Conservation (phyloP, 2,888 invertebrate genomes). For the Selenia dentaria region DNA sequence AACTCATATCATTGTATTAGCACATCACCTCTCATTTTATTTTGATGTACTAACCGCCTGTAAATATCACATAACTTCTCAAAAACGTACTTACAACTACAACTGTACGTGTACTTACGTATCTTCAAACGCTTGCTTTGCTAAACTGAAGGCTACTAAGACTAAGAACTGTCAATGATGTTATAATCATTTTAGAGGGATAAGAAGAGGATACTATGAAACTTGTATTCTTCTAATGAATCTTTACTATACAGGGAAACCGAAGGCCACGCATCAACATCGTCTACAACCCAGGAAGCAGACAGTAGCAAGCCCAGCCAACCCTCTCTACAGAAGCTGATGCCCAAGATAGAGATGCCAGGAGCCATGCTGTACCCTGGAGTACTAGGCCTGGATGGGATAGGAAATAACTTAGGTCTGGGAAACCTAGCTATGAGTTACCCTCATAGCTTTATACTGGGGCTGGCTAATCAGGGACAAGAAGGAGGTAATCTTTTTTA, state of each 20-base stretch:
- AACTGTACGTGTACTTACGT: no score
- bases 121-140: no score
- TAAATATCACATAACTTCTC: no score
- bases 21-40: no score
- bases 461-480: constrained; percentile 76
- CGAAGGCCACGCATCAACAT: constrained; percentile 68
- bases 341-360: constrained; percentile 72
- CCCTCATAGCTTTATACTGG: constrained; percentile 77
- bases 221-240: no score
- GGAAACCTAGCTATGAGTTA: constrained; percentile 77
- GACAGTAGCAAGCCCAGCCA: constrained; percentile 68
- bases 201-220: no score
- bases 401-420: constrained; percentile 68
- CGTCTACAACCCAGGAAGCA: constrained; percentile 64
- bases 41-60: no score
- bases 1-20: no score
- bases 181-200: no score
- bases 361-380: constrained; percentile 78
- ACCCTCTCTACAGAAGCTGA: constrained; percentile 57
- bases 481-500: constrained; percentile 61
- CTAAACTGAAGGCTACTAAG: no score
- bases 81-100: no score
- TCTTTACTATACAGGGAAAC: constrained; percentile 55
- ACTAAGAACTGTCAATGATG: no score
- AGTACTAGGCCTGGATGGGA: constrained; percentile 65